phyloP scores from a whole-genome alignment of 2,888 invertebrate species.

The Eristalis intricaria region DNA sequence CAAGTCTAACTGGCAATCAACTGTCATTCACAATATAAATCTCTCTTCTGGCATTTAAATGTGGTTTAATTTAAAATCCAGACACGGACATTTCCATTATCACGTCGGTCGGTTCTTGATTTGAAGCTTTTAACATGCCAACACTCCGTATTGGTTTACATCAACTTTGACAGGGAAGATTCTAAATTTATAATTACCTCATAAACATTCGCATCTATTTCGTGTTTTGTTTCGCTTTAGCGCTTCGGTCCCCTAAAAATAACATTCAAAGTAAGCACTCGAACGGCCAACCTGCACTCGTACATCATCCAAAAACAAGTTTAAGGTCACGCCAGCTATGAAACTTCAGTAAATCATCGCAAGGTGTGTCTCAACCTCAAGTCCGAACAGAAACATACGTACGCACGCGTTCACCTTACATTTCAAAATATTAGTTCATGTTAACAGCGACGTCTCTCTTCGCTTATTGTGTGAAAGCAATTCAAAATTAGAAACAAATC shows the following conservation, averaged over 20 bases:
- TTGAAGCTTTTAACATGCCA: neutral
- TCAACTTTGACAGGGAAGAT: neutral
- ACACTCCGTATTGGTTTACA: neutral
- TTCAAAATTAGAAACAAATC: neutral
- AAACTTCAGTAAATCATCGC: slow-evolving; percentile 21
- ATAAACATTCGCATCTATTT: neutral
- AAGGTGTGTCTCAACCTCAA: neutral
- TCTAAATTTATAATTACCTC: neutral
- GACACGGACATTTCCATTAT: no score
- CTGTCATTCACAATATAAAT: no score
- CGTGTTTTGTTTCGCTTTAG: neutral
- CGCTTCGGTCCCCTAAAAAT: neutral
- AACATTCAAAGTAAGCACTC: neutral
- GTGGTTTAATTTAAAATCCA: no score
- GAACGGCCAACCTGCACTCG: neutral
- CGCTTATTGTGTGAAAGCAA: neutral
- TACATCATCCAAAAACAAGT: slow-evolving; percentile 15
- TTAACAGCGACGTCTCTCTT: neutral
- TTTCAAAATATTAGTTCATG: neutral
- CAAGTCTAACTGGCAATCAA: no score
- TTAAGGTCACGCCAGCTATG: slow-evolving; percentile 23
- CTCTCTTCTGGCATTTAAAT: no score
- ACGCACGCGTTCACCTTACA: neutral
- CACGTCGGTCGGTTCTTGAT: no score
- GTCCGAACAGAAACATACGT: neutral